These are phyloP conservation scores for Cyanoramphus novaezelandiae DNA, from an alignment of 2,113 vertebrate species.

Conservation along the genomic window DNA sequence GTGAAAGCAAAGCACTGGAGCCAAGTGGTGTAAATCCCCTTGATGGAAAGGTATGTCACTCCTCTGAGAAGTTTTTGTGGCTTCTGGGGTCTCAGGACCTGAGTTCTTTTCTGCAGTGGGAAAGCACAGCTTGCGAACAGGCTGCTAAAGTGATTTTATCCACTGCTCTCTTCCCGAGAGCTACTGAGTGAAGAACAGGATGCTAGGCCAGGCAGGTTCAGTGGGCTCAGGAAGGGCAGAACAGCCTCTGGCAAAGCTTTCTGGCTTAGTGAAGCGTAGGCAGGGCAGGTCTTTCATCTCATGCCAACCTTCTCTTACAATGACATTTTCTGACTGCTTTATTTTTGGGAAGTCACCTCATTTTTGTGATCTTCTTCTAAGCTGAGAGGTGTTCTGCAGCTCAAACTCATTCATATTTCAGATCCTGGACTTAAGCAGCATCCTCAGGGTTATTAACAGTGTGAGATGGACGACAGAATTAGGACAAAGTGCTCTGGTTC, in stretches of 20 bases:
- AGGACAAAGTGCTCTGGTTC: not conserved
- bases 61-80: not conserved
- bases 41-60: not conserved
- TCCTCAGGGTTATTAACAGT: conserved; percentile 3
- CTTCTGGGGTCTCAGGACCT: not conserved
- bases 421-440: not conserved
- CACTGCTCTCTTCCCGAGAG: not conserved
- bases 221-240: fast-evolving
- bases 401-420: conserved; percentile 41
- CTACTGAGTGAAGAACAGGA: not conserved
- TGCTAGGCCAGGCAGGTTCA: not conserved
- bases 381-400: not conserved
- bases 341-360: not conserved
- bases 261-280: not conserved
- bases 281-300: not conserved
- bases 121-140: not conserved
- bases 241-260: not conserved
- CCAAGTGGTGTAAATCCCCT: not conserved
- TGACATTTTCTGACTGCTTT: not conserved
- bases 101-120: not conserved
- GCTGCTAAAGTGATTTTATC: not conserved
- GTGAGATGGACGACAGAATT: not conserved
- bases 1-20: not conserved
- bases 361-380: conserved; percentile 2
- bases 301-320: not conserved